Percentiles rank a stretch among this genome's conserved stretches.
Conservation (phyloP, 2,888 invertebrate genomes). For the Agonopterix arenella region DNA sequence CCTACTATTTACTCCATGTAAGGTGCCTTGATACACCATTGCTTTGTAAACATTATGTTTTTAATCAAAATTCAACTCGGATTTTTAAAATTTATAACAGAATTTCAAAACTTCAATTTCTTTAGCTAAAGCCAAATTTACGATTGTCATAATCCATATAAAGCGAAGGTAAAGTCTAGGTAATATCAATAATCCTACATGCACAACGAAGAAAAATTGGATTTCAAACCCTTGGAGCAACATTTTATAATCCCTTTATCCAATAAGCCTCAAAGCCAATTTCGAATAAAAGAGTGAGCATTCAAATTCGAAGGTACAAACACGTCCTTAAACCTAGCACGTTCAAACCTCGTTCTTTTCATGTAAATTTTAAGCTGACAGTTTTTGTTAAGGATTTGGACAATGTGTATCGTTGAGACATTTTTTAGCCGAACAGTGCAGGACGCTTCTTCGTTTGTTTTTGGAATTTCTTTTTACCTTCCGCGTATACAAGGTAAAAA, state of each 20-base stretch:
- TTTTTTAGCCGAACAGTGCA: constrained; percentile 32
- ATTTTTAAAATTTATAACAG: too few species aligned
- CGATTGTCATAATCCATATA: too few species aligned
- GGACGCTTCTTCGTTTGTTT: background rate
- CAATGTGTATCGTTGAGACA: constrained; percentile 39
- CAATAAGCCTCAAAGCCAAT: constrained; percentile 50
- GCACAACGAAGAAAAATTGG: constrained; percentile 17
- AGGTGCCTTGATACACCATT: too few species aligned
- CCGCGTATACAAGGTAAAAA: too few species aligned
- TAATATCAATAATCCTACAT: too few species aligned
- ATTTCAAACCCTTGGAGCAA: constrained; percentile 26
- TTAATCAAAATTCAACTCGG: too few species aligned
- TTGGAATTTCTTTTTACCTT: too few species aligned
- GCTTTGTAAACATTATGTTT: too few species aligned
- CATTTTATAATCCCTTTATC: constrained; percentile 46
- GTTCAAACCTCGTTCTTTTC: constrained; percentile 48
- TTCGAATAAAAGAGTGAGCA: constrained; percentile 52
- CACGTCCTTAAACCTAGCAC: constrained; percentile 31
- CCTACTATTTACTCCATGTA: too few species aligned
- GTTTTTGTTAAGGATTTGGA: constrained; percentile 41
- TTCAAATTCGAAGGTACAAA: constrained; percentile 50
- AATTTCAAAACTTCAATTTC: too few species aligned
- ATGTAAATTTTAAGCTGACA: constrained; percentile 54
- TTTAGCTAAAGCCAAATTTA: too few species aligned
- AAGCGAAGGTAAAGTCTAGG: too few species aligned